Evolutionary conservation across 2,113 vertebrate genomes (phyloP), one percentile per base, ranked within the genome.

Genomic region (Sturnira hondurensis): DNA sequence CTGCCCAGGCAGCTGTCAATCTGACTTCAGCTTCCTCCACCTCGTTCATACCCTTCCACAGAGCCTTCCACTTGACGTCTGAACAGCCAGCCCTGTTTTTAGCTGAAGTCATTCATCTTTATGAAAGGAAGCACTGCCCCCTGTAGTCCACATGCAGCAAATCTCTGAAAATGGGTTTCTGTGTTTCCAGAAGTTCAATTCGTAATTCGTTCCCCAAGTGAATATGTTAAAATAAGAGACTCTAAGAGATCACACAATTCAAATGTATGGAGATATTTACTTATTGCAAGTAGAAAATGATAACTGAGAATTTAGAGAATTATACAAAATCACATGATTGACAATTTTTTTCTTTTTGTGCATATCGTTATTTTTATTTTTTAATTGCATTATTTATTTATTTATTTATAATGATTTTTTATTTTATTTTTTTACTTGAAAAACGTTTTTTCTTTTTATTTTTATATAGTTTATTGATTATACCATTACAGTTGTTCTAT

Each of bases 131-230:
- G 47, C 36, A 90, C 71, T 77, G 76, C 70, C 93, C 80, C 68
- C 94, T 97, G 56, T 71, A 70, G 93, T 47, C 3, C 80, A 93
- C 50, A 70, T 61, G 54, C 24, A 83, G 65, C 94, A 95, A 73
- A 83, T 24, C 89, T 67, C 54, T 94, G 65, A 95, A 82, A 95
- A 94, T 67, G 8, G 7, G 24, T 73, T 71, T 81, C 50, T 80
- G 0, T 65, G 12, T 65, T 89, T 86, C 54, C 36, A 67, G 41
- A 76, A 36, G 14, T 70, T 47, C 1, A 86, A 8, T 50, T 84
- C 63, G 22, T 20, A 68, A 70, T 65, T 4, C 6, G 22, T 89
- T 68, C 10, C 10, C 4, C 17, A 70, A 31, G 26, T 17, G 36
- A 45, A 80, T 63, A 63, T 4, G 81, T 73, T 85, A 88, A 78